phyloP scores from a whole-genome alignment of 1,140 invertebrate genomes.

The Diplogasteroides magnus region DNA sequence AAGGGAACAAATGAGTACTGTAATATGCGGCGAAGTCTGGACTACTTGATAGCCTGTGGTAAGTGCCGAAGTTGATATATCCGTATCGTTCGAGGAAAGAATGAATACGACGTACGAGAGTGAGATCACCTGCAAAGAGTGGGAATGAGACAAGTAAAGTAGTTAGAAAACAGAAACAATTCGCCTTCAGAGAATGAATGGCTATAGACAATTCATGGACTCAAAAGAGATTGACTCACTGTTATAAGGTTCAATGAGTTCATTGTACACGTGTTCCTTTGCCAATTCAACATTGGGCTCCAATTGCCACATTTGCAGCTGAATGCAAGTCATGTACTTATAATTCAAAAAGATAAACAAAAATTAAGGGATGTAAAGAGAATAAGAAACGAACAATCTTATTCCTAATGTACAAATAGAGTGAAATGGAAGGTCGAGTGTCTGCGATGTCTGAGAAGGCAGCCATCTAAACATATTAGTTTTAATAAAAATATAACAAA shows the following conservation, averaged over 20 bases:
- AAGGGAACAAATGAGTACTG: too few species aligned
- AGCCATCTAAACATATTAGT: too few species aligned
- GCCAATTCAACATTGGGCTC: conserved; percentile 87
- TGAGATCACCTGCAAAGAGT: conserved; percentile 65
- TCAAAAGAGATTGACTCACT: conserved; percentile 62
- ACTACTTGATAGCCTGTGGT: conserved; percentile 73
- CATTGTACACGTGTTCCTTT: conserved; percentile 41
- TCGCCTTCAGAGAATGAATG: too few species aligned
- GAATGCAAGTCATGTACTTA: conserved; percentile 38
- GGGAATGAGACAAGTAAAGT: too few species aligned
- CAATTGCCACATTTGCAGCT: conserved; percentile 91
- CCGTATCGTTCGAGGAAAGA: conserved; percentile 89
- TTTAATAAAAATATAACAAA: too few species aligned
- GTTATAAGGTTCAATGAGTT: conserved; percentile 66
- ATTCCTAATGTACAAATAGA: conserved; percentile 87
- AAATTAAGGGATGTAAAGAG: background rate
- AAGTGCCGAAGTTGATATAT: conserved; percentile 96
- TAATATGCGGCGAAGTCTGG: too few species aligned
- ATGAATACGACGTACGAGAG: conserved; percentile 76
- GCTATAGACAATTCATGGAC: too few species aligned
- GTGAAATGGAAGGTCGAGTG: conserved; percentile 59
- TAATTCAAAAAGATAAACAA: background rate
- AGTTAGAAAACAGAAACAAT: too few species aligned
- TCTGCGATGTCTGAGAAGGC: conserved; percentile 71
- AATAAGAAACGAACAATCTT: conserved; percentile 67